phyloP scores from a whole-genome alignment of 2,113 vertebrate genomes.

The Podarcis muralis region DNA sequence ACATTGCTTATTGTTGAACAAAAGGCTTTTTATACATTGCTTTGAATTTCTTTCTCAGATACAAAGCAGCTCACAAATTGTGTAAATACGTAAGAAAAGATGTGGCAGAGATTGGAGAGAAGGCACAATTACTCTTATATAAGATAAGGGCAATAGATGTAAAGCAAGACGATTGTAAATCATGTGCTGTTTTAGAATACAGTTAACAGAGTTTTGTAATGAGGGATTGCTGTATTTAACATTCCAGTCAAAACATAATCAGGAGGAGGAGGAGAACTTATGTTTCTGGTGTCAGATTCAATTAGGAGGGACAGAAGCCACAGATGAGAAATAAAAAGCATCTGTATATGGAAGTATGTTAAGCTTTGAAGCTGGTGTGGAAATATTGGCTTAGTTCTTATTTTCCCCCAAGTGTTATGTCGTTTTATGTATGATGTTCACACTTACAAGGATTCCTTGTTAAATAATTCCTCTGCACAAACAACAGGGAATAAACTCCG shows the following conservation, averaged over 20 bases:
- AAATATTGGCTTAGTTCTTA: constrained; percentile 71
- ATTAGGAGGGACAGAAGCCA: constrained; percentile 65
- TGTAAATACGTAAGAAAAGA: no score
- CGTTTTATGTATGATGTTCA: constrained; percentile 69
- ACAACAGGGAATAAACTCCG: constrained; percentile 69
- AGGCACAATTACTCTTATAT: neutral
- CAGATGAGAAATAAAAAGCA: constrained; percentile 66
- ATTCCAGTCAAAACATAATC: constrained; percentile 71
- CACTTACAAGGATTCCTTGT: constrained; percentile 71
- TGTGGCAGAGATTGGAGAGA: no score
- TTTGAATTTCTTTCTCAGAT: no score
- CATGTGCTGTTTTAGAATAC: neutral
- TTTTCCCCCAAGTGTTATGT: constrained; percentile 70
- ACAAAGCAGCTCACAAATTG: no score
- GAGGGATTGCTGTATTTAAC: constrained; percentile 53
- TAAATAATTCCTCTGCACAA: constrained; percentile 75
- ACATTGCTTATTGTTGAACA: no score
- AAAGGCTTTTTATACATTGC: no score
- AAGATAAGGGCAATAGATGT: neutral
- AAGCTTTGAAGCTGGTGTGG: constrained; percentile 70
- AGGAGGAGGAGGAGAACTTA: constrained; percentile 61
- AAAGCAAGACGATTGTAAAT: constrained; percentile 37
- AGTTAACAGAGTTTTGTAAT: constrained; percentile 25
- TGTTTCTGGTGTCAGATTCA: constrained; percentile 68
- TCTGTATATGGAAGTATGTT: constrained; percentile 63